phyloP scores from a whole-genome alignment of 2,113 vertebrate genomes.

The Syngnathus floridae region DNA sequence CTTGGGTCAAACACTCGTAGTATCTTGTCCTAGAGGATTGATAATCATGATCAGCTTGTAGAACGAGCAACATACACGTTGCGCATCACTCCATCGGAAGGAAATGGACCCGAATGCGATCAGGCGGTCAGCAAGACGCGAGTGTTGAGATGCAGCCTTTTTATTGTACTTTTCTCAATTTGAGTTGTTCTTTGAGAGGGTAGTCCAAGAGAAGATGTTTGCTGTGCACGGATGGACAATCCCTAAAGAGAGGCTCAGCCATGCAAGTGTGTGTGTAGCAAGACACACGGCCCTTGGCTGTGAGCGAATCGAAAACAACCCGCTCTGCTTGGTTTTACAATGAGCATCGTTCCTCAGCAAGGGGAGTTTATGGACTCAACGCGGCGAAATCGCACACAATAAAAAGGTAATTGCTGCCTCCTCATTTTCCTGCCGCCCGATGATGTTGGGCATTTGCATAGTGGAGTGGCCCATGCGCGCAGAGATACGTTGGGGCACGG shows the following conservation, averaged over 20 bases:
- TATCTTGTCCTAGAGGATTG: slow-evolving; percentile 83
- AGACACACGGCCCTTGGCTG: slow-evolving; percentile 53
- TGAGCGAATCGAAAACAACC: slow-evolving; percentile 36
- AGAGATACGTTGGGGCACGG: too few species aligned
- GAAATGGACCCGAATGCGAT: slow-evolving; percentile 68
- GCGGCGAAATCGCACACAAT: not conserved
- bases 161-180: not conserved
- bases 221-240: too few species aligned
- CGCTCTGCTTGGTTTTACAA: not conserved
- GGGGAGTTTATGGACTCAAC: not conserved
- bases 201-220: not conserved
- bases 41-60: not conserved
- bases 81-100: slow-evolving; percentile 62
- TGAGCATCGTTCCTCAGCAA: not conserved
- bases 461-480: not conserved
- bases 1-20: slow-evolving; percentile 90
- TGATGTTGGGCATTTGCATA: not conserved
- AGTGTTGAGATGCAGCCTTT: slow-evolving; percentile 3
- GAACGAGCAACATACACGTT: slow-evolving; percentile 23
- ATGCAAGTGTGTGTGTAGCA: not conserved
- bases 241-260: not conserved
- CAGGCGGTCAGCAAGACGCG: slow-evolving; percentile 58
- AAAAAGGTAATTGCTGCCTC: not conserved
- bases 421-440: not conserved
- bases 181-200: too few species aligned